Base-by-base conservation (phyloP, 2,797 vertebrate genomes). In the Sebastes steindachneri region DNA sequence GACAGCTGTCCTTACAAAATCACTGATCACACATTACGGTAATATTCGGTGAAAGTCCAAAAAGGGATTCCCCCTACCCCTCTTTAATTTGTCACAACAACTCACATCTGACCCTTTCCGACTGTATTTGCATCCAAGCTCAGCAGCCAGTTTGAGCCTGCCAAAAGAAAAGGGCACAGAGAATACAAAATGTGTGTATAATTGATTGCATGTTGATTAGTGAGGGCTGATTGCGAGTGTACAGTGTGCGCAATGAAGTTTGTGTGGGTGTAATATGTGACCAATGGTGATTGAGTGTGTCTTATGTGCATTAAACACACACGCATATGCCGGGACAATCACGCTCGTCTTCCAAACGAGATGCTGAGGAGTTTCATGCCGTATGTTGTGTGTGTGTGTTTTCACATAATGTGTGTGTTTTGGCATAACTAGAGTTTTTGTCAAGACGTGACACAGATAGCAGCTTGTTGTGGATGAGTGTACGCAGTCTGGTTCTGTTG, bases 171-270 rank as follows among this genome's bases (percentile, higher is more conserved):
- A 73, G 62, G 64, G 77, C 58, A 48, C 45, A 6, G 60, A 31
- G 48, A 79, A 68, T 41, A 79, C 51, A 70, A 71, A 71, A 73
- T 68, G 11, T 70, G 60, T 66, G 67, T 75, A 29, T 81, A 88
- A 82, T 72, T 86, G 84, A 90, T 90, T 89, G 85, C 75, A 48
- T 67, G 79, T 82, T 88, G 86, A 90, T 87, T 84, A 82, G 75
- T 45, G 58, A 80, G 69, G 37, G 41, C 68, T 85, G 76, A 89
- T 87, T 86, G 68, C 77, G 59, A 68, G 58, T 64, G 55, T 79
- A 86, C 57, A 77, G 48, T 59, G 59, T 64, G 66, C 68, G 26
- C 58, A 45, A 23, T 48, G 48, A 28, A 48, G 70, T 60, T 33
- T 73, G 59, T 78, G 54, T 58, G 37, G 15, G 41, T 73, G 68